These are phyloP conservation scores for Eubasilissa splendida DNA, from an alignment of 2,888 invertebrate species.

Conservation along the genomic window DNA sequence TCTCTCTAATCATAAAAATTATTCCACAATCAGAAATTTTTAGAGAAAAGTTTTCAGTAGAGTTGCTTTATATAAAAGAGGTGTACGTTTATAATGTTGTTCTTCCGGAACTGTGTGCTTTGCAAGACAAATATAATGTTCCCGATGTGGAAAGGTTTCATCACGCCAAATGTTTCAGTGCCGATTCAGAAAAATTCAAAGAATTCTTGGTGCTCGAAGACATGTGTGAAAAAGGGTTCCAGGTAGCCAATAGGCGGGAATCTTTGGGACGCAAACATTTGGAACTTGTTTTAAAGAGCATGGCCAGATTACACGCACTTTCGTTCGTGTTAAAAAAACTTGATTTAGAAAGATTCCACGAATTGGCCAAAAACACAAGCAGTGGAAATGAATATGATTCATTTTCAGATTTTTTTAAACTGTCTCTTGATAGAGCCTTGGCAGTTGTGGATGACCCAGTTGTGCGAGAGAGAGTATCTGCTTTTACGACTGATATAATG, in stretches of 20 bases:
- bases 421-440: constrained; percentile 22
- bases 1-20: constrained; percentile 39
- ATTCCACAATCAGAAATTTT: constrained; percentile 17
- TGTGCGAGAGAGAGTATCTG: not conserved
- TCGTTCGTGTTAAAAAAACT: constrained; percentile 61
- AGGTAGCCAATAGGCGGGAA: constrained; percentile 41
- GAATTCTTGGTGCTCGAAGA: constrained; percentile 60
- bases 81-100: constrained; percentile 39
- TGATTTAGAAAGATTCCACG: constrained; percentile 56
- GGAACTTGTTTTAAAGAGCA: constrained; percentile 59
- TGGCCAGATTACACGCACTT: constrained; percentile 61
- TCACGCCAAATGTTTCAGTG: constrained; percentile 25
- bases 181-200: constrained; percentile 6
- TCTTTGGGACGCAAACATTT: constrained; percentile 61
- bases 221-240: constrained; percentile 17
- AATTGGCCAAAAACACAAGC: not conserved
- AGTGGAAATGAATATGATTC: not conserved
- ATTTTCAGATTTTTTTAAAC: constrained; percentile 3
- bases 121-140: constrained; percentile 19
- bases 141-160: constrained; percentile 27
- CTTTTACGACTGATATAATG: not conserved
- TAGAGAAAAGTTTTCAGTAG: constrained; percentile 37
- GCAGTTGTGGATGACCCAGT: constrained; percentile 6
- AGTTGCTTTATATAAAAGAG: constrained; percentile 33
- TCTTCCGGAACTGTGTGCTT: constrained; percentile 16